Conservation (phyloP, 2,797 vertebrate species). For the Sitta carolinensis region DNA sequence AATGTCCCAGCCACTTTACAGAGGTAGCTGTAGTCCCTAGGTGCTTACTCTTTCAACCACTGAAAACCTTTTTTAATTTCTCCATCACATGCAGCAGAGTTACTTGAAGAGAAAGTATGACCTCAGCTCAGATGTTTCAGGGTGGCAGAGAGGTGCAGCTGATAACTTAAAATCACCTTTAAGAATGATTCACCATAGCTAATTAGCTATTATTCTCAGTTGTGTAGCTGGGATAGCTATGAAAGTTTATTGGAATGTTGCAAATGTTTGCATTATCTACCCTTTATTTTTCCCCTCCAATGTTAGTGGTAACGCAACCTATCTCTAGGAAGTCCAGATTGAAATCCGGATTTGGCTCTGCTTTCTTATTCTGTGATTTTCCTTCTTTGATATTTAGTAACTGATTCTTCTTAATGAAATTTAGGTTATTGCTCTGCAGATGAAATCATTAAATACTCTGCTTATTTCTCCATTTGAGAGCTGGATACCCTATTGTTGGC, state of each 20-base stretch:
- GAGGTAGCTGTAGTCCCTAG: neutral
- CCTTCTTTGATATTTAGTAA: neutral
- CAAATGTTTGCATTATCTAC: neutral
- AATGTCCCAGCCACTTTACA: neutral
- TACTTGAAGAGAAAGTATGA: neutral
- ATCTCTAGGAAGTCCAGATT: neutral
- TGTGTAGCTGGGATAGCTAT: neutral
- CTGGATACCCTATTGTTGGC: neutral
- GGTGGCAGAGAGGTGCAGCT: neutral
- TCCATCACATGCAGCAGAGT: neutral
- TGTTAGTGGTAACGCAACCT: neutral
- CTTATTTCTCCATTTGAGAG: neutral
- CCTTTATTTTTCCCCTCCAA: accelerated
- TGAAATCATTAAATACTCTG: neutral
- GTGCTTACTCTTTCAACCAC: neutral
- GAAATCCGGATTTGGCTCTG: neutral
- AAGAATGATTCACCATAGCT: neutral
- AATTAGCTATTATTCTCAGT: neutral
- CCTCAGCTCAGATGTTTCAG: neutral
- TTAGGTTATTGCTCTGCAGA: neutral
- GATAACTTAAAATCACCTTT: neutral
- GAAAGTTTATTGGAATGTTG: neutral
- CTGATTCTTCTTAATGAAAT: neutral
- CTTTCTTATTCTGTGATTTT: neutral
- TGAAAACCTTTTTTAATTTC: neutral